Evolutionary conservation across 2,113 vertebrate species (phyloP).

Genomic region (Ceuthmochares aereus): DNA sequence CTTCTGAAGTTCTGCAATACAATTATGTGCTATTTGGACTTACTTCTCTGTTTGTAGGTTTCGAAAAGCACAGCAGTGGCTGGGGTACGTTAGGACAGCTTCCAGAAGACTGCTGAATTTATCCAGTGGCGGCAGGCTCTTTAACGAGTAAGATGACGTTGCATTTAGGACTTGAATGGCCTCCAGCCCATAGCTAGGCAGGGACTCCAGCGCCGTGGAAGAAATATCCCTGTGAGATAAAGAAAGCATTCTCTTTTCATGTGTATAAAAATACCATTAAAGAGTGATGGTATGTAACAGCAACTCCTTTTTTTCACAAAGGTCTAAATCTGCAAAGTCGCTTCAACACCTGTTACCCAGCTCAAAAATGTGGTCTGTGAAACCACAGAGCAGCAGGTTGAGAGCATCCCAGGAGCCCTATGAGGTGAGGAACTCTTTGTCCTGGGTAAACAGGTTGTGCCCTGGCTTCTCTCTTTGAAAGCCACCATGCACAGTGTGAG

Average conservation of each 20-base stretch:
- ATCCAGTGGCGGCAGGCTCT: slow-evolving; percentile 86
- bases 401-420: not conserved
- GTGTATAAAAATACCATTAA: not conserved
- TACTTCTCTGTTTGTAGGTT: slow-evolving; percentile 81
- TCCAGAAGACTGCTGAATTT: slow-evolving; percentile 84
- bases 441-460: not conserved
- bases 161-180: slow-evolving; percentile 85
- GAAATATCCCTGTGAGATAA: slow-evolving; percentile 86
- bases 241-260: not conserved
- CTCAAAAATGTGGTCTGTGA: not conserved
- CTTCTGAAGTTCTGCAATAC: not conserved
- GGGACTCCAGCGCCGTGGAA: slow-evolving; percentile 84
- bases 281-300: not conserved
- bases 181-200: slow-evolving; percentile 83
- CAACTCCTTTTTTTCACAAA: fast-evolving
- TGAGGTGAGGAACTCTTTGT: not conserved
- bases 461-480: not conserved
- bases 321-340: not conserved
- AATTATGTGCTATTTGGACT: slow-evolving; percentile 27
- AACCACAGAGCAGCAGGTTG: not conserved
- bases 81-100: slow-evolving; percentile 89
- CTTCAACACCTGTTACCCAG: not conserved
- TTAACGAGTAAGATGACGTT: slow-evolving; percentile 82
- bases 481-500: fast-evolving
- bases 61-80: slow-evolving; percentile 93